Percentiles rank a stretch among this genome's conserved stretches.
phyloP scores from a whole-genome alignment of 2,113 vertebrate species.

The Cisticola juncidis region DNA sequence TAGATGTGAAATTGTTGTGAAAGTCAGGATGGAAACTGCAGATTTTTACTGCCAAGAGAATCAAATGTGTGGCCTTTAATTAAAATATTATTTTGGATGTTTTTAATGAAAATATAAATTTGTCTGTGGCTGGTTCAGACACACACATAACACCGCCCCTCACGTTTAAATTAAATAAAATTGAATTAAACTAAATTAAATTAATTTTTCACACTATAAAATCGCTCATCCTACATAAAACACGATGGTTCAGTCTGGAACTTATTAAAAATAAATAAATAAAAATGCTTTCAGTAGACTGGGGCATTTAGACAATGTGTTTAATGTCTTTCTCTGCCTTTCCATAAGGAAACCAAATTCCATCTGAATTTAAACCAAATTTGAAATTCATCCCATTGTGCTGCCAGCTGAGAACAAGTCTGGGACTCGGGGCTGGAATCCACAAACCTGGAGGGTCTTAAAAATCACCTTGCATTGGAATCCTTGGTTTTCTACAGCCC shows the following conservation, averaged over 20 bases:
- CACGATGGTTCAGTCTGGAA: background rate
- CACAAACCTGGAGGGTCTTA: background rate
- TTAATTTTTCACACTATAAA: background rate
- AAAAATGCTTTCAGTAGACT: background rate
- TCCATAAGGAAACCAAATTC: background rate
- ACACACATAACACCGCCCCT: background rate
- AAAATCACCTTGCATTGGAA: background rate
- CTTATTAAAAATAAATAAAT: background rate
- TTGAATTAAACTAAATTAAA: background rate
- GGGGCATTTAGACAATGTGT: background rate
- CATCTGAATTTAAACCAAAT: background rate
- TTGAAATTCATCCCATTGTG: background rate
- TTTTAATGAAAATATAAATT: background rate
- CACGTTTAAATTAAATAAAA: background rate
- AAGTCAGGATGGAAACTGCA: background rate
- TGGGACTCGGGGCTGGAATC: background rate
- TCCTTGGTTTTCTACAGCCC: background rate
- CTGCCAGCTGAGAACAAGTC: background rate
- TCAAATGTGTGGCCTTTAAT: background rate
- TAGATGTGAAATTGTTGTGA: background rate
- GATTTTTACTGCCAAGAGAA: background rate
- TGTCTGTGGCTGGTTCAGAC: background rate
- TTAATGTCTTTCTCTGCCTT: background rate
- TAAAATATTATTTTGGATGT: background rate
- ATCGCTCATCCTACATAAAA: background rate